Evolutionary conservation across 2,113 vertebrate genomes (phyloP).

Genomic region (Tichodroma muraria): DNA sequence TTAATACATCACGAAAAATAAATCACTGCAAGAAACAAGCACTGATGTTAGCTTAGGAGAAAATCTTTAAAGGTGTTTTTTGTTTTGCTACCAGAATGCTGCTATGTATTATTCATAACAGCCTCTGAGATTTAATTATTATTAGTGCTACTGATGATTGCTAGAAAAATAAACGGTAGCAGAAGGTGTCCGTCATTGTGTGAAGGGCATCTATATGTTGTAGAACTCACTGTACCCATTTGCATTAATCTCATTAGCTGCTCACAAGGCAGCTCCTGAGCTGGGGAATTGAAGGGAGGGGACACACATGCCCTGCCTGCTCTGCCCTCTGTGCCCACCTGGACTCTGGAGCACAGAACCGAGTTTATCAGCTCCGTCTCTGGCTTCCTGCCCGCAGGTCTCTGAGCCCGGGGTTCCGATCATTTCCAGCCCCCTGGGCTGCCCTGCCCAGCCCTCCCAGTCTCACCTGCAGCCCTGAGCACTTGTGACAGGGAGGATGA

Average conservation of each 20-base stretch:
- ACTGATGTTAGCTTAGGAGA: slow-evolving; percentile 39
- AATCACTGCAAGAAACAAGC: not conserved
- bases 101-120: slow-evolving; percentile 64
- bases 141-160: slow-evolving; percentile 60
- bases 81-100: slow-evolving; percentile 49
- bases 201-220: slow-evolving; percentile 55
- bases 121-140: slow-evolving; percentile 62
- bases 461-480: not conserved
- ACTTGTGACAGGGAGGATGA: not conserved
- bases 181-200: slow-evolving; percentile 54
- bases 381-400: not conserved
- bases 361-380: not conserved
- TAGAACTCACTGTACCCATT: not conserved
- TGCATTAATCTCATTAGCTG: slow-evolving; percentile 41
- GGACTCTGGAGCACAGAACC: not conserved
- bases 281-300: not conserved
- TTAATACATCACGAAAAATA: slow-evolving; percentile 10
- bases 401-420: fast-evolving
- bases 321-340: not conserved
- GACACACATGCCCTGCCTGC: not conserved
- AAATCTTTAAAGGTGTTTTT: slow-evolving; percentile 48
- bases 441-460: not conserved
- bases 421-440: not conserved
- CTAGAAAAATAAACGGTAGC: slow-evolving; percentile 46
- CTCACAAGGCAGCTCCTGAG: not conserved